Conservation (phyloP, 2,888 invertebrate genomes). For the Cephus nigrinus region DNA sequence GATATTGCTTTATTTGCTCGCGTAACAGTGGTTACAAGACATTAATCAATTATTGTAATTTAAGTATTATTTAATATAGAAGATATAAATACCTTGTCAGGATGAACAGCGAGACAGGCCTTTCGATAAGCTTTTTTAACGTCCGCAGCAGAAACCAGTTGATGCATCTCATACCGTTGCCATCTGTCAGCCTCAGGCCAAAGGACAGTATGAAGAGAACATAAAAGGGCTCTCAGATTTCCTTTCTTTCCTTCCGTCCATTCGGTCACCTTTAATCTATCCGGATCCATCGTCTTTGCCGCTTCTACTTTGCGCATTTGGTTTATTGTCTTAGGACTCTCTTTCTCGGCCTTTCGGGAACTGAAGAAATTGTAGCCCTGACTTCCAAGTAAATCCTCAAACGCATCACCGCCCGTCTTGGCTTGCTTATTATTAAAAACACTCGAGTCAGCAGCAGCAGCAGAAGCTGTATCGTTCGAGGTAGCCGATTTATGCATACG, state of each 20-base stretch:
- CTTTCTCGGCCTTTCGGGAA: conserved; percentile 72
- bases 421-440: conserved; percentile 43
- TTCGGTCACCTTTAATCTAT: conserved; percentile 83
- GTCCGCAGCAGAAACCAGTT: conserved; percentile 89
- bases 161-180: conserved; percentile 94
- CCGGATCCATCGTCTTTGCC: conserved; percentile 91
- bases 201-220: conserved; percentile 91
- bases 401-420: conserved; percentile 75
- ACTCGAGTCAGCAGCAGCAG: conserved; percentile 40
- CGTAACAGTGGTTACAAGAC: background rate
- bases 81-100: conserved; percentile 85
- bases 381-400: conserved; percentile 90
- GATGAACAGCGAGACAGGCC: conserved; percentile 97
- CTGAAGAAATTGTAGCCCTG: conserved; percentile 84
- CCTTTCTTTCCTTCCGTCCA: conserved; percentile 96
- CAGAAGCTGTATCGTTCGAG: conserved; percentile 33
- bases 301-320: conserved; percentile 92
- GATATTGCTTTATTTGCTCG: background rate
- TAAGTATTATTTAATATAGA: background rate
- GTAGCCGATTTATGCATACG: conserved; percentile 54
- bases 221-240: conserved; percentile 94
- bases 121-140: conserved; percentile 96
- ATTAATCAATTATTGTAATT: background rate
- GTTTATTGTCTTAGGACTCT: conserved; percentile 89
- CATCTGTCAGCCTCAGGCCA: conserved; percentile 92